Evolutionary conservation across 2,113 vertebrate genomes (phyloP).

Genomic region (Ophthalmolycus amberensis): DNA sequence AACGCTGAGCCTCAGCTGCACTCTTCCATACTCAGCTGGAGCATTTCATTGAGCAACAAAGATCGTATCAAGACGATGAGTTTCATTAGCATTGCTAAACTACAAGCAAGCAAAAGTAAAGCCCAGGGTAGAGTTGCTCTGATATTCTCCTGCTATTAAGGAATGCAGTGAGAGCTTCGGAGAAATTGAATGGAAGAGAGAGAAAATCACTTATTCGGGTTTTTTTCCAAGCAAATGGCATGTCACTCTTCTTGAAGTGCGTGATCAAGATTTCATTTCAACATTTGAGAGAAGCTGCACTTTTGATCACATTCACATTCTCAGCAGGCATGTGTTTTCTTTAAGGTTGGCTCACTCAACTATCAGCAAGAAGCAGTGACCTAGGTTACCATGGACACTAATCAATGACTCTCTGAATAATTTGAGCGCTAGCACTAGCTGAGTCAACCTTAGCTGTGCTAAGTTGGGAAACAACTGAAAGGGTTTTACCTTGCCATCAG

Average conservation of each 20-base stretch:
- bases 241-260: background rate
- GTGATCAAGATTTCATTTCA: background rate
- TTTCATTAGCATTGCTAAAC: background rate
- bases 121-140: background rate
- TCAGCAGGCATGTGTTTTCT: background rate
- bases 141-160: background rate
- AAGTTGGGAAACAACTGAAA: too few species aligned
- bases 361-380: too few species aligned
- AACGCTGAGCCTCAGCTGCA: background rate
- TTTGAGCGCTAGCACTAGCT: too few species aligned
- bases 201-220: too few species aligned
- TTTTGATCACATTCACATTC: slow-evolving; percentile 1
- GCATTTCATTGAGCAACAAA: background rate
- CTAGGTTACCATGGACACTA: too few species aligned
- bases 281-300: background rate
- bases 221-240: background rate
- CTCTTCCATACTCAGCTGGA: background rate
- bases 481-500: too few species aligned
- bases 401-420: too few species aligned
- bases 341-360: background rate
- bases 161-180: too few species aligned
- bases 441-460: too few species aligned
- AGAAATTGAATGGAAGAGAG: background rate
- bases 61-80: background rate
- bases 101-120: background rate